Conservation (phyloP, 2,113 vertebrate species). For the Falcunculus frontatus region DNA sequence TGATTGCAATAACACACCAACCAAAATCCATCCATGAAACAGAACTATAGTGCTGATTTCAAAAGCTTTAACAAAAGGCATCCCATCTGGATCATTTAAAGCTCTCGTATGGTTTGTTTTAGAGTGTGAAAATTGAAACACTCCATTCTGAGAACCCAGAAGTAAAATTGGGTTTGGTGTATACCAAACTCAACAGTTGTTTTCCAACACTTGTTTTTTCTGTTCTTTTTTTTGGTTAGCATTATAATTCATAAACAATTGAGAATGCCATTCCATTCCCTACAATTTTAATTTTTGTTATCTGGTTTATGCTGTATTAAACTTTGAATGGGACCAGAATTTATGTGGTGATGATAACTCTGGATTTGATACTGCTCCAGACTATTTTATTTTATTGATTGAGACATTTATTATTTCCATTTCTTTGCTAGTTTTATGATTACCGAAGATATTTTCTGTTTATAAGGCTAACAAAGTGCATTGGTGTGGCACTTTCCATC, state of each 20-base stretch:
- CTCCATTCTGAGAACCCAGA: not conserved
- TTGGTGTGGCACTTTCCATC: not conserved
- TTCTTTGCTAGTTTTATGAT: not conserved
- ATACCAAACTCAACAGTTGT: not conserved
- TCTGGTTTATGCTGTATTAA: not conserved
- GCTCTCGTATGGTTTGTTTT: conserved; percentile 35
- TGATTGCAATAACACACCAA: conserved; percentile 36
- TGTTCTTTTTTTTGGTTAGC: not conserved
- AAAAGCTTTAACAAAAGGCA: conserved; percentile 21
- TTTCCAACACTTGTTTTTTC: not conserved
- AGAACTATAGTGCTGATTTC: conserved; percentile 29
- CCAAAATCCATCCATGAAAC: conserved; percentile 24
- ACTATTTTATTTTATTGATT: not conserved
- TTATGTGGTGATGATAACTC: not conserved
- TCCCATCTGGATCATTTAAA: conserved; percentile 50
- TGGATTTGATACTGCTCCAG: not conserved
- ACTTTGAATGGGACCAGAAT: not conserved
- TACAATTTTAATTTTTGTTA: not conserved
- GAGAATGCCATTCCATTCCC: not conserved
- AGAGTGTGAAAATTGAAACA: conserved; percentile 40
- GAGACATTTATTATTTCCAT: not conserved
- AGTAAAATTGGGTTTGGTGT: conserved; percentile 28
- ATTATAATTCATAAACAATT: not conserved
- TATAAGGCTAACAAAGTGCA: not conserved
- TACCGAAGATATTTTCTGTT: not conserved